Evolutionary conservation across 2,113 vertebrate species (phyloP).

Genomic region (Nyctibius bracteatus): DNA sequence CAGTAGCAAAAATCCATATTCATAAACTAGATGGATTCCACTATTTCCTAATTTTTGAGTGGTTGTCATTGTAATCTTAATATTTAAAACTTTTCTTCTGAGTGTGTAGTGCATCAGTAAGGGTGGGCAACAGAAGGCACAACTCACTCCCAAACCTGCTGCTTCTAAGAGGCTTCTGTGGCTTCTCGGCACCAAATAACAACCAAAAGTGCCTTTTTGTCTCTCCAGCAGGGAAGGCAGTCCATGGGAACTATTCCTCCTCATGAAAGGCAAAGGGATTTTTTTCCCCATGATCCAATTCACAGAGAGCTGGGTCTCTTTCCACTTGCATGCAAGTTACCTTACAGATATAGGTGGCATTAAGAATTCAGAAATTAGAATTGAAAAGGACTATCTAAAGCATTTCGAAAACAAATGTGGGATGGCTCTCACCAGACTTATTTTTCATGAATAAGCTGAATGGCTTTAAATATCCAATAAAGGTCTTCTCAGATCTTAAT

Average conservation of each 20-base stretch:
- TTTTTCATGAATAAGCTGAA: not conserved
- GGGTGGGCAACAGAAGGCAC: not conserved
- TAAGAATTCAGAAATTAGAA: not conserved
- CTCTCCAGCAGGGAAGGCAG: not conserved
- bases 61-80: not conserved
- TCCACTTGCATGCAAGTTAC: not conserved
- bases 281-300: not conserved
- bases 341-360: not conserved
- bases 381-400: not conserved
- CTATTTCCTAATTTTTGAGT: conserved; percentile 3
- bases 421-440: not conserved
- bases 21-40: not conserved
- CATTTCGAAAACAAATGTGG: not conserved
- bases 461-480: not conserved
- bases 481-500: not conserved
- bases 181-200: not conserved
- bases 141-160: not conserved
- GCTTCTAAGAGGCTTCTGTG: not conserved
- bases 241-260: not conserved
- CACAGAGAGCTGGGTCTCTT: not conserved
- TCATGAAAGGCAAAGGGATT: not conserved
- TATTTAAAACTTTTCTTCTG: not conserved
- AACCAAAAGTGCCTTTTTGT: not conserved
- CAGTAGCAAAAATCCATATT: not conserved
- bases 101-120: not conserved